These are phyloP conservation scores for Nebria salina DNA, from an alignment of 2,888 invertebrate genomes.

Conservation along the genomic window DNA sequence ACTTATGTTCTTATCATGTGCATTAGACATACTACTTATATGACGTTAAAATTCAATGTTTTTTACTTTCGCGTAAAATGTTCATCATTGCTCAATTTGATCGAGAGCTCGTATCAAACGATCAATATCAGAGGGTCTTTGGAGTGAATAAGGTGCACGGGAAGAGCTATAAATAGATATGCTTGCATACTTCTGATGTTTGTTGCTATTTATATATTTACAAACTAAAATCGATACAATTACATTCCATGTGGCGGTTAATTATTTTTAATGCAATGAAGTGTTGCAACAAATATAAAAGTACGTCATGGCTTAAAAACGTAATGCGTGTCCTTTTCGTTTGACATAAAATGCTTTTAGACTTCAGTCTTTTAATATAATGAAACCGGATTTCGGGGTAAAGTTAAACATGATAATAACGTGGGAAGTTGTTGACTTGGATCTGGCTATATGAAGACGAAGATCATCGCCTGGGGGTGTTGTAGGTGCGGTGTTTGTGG, in stretches of 20 bases:
- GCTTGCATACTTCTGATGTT: background rate
- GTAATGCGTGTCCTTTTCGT: background rate
- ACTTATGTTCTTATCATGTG: background rate
- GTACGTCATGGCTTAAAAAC: background rate
- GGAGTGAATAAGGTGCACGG: background rate
- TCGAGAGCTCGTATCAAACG: background rate
- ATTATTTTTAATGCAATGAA: background rate
- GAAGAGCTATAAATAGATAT: background rate
- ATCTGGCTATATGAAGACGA: background rate
- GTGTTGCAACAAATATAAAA: background rate
- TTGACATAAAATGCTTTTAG: conserved; percentile 3
- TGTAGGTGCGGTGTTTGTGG: conserved; percentile 49
- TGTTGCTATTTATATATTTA: background rate
- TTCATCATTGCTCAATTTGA: background rate
- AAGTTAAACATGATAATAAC: conserved; percentile 7
- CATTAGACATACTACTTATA: background rate
- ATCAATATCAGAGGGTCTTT: background rate
- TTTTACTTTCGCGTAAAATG: background rate
- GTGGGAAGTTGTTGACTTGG: conserved; percentile 4
- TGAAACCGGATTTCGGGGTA: background rate
- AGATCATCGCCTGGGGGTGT: conserved; percentile 7
- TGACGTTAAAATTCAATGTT: background rate
- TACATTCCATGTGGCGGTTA: background rate
- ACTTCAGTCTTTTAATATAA: background rate
- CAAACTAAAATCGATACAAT: no score